A percentile compares a stretch with the other conserved stretches of the same genome.
Conservation (phyloP, 2,888 invertebrate species). For the Epirrita christyi region DNA sequence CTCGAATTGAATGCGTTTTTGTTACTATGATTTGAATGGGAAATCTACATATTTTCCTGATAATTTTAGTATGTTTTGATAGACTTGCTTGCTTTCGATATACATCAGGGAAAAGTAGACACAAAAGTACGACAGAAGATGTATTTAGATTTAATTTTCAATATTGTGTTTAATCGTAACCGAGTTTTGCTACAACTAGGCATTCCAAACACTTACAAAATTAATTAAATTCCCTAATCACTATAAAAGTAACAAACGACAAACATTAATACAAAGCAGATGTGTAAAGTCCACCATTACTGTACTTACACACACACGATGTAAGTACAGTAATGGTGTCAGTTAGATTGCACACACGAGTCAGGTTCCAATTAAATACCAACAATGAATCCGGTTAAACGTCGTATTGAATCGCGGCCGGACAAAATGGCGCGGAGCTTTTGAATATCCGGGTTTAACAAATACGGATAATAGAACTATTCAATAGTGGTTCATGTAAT, state of each 20-base stretch:
- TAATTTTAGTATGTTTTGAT: no score
- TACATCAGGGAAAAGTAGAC: neutral
- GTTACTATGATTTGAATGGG: neutral
- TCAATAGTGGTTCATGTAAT: constrained; percentile 5
- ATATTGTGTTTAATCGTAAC: no score
- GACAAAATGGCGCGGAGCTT: constrained; percentile 8
- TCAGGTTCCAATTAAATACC: constrained; percentile 14
- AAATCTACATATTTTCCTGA: neutral
- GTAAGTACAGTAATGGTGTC: no score
- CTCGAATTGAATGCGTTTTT: neutral
- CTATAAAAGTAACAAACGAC: constrained; percentile 17
- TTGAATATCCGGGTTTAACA: constrained; percentile 4
- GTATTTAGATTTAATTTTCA: no score
- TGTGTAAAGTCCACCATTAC: constrained; percentile 16
- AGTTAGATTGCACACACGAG: constrained; percentile 7
- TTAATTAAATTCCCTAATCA: constrained; percentile 9
- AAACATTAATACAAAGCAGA: constrained; percentile 7
- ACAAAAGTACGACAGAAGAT: no score
- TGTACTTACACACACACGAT: no score
- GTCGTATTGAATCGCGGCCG: constrained; percentile 11
- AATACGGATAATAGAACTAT: constrained; percentile 2
- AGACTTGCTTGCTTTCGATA: no score
- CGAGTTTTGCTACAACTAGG: neutral
- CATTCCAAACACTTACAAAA: constrained; percentile 1
- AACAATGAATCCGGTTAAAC: constrained; percentile 15